A percentile compares a stretch with the other conserved stretches of the same genome.
These are phyloP conservation scores for Listronotus bonariensis DNA, from an alignment of 1,140 invertebrate genomes.

Conservation along the genomic window DNA sequence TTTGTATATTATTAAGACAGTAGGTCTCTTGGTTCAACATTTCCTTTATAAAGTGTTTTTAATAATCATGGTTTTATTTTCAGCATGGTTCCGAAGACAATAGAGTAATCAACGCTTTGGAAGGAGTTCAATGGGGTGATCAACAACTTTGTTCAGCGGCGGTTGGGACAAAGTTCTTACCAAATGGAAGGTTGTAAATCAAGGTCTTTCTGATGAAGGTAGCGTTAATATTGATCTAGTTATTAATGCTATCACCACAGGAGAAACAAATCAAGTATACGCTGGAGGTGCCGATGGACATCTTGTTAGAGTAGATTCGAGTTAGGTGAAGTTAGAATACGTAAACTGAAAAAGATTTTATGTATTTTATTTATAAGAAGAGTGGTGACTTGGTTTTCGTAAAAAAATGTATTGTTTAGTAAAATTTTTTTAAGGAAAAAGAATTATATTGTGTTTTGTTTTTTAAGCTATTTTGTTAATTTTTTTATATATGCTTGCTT, in stretches of 20 bases:
- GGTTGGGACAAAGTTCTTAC: constrained; percentile 58
- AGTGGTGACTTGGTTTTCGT: too few relatives aligned
- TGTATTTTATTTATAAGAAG: too few relatives aligned
- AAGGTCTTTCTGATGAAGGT: constrained; percentile 36
- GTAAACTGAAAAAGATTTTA: too few relatives aligned
- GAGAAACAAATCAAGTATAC: constrained; percentile 50
- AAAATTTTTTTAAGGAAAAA: too few relatives aligned
- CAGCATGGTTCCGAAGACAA: constrained; percentile 53
- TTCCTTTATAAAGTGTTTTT: too few relatives aligned
- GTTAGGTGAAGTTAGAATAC: constrained; percentile 7
- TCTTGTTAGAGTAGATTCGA: constrained; percentile 48
- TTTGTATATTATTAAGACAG: too few relatives aligned
- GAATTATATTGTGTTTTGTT: too few relatives aligned
- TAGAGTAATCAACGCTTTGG: constrained; percentile 56
- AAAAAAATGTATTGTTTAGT: too few relatives aligned
- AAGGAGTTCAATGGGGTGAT: constrained; percentile 42
- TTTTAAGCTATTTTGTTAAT: too few relatives aligned
- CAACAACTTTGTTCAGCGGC: constrained; percentile 53
- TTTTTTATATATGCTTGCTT: too few relatives aligned
- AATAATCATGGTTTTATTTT: background rate
- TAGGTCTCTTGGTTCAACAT: too few relatives aligned
- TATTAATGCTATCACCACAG: constrained; percentile 53
- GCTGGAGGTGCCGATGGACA: constrained; percentile 55
- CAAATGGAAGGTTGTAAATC: constrained; percentile 53
- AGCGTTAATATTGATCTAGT: constrained; percentile 49